A percentile compares a stretch with the other conserved stretches of the same genome.
phyloP scores from a whole-genome alignment of 2,113 vertebrate genomes.

The Emydura subglobosa region DNA sequence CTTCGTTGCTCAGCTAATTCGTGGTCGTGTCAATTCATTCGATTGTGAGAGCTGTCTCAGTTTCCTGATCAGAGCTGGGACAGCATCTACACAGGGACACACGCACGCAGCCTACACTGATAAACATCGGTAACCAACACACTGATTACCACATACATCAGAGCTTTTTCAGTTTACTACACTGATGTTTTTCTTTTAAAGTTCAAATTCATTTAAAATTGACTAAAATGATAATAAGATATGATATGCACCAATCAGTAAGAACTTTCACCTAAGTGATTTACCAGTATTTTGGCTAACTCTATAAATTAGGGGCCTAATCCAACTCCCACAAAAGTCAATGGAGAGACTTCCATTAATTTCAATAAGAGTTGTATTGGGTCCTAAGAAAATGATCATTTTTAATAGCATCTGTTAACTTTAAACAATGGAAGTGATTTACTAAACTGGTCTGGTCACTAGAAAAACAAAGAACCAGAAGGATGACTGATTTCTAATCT shows the following conservation, averaged over 20 bases:
- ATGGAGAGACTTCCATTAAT: neutral
- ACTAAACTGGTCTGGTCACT: neutral
- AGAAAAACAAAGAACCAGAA: neutral
- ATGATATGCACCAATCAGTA: neutral
- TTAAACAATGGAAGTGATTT: neutral
- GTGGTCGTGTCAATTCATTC: too few relatives aligned
- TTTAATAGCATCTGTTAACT: neutral
- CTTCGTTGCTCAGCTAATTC: too few relatives aligned
- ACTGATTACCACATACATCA: too few relatives aligned
- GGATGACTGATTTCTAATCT: neutral
- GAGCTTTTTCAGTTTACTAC: accelerated
- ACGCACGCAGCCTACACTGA: too few relatives aligned
- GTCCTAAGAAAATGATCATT: neutral
- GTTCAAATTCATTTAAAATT: neutral
- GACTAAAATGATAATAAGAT: neutral
- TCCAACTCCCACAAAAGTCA: neutral
- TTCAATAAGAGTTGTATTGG: neutral
- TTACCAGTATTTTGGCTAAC: neutral
- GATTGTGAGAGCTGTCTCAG: too few relatives aligned
- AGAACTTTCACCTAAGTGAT: neutral
- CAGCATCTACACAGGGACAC: too few relatives aligned
- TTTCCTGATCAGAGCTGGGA: too few relatives aligned
- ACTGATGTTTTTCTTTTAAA: neutral
- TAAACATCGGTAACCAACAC: too few relatives aligned
- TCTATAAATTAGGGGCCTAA: neutral